Base-by-base conservation (phyloP, 2,888 invertebrate genomes). In the Alitta virens region DNA sequence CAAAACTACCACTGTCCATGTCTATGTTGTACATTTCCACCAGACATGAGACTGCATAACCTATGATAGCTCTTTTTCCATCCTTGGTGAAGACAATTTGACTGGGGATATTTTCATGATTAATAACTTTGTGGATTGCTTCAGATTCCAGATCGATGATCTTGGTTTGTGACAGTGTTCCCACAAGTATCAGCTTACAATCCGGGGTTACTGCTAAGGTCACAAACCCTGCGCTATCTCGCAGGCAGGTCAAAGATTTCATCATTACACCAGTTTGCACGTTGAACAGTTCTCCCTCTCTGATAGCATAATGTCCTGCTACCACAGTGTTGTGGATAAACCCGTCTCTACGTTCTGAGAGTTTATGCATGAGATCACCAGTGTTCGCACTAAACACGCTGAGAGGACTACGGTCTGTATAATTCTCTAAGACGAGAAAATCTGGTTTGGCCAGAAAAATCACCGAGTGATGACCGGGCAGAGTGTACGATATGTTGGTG, bases 41-140 rank as follows among this genome's bases (percentile, higher is more conserved):
- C n/a, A 62, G 46, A 56, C 75, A 74, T 58, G 68, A 70, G 2
- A 67, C 60, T 5, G 64, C 64, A 40, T 71, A 65, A 33, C 74
- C 75, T 25, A 73, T 63, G 25, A 72, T 69, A 12, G 66, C 70
- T 14, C 64, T 43, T 16, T 64, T 61, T 33, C 72, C 69, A 62
- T 75, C 74, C 1, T 55, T 38, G 3, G 72, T 70, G 38, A 71
- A 27, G 40, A 65, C 42, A 24, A 73, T 71, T 9, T 50, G 46
- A 49, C 70, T 70, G 1, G 71, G 70, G 24, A 60, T 55, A 25
- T 72, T 62, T 14, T 67, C 56, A 0, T 68, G 53, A 1, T 63
- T 59, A 24, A 69, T 61, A 1, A 55, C 21, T 7, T 61, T 60
- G 24, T 61, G 24, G 7, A 59, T n/a, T 2, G 26, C 27, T 7